Evolutionary conservation across 2,888 invertebrate species (phyloP), one percentile per base, ranked within the genome.

Genomic region (Phaonia tiefii): DNA sequence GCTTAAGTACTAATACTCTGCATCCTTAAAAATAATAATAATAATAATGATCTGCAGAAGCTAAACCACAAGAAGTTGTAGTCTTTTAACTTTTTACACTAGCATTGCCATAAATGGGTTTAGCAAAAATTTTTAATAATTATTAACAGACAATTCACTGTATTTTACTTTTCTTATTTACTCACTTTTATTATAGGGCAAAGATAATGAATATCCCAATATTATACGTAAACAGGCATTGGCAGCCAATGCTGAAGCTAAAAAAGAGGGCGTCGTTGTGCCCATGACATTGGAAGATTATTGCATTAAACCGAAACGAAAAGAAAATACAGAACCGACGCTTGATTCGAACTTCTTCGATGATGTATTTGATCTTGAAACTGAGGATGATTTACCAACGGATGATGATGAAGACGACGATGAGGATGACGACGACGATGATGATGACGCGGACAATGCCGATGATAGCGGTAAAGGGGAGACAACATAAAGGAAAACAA

Each of bases 161-260:
- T 31, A 10, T 58, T 63, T 2, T 69, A 49, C 4, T 31, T 31
- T 46, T 66, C 11, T 25, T 46, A 3, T 31, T 31, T 8, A 31
- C 31, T 5, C 31, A 37, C n/a, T 17, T 20, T n/a, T 13, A 22
- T 60, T 65, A 15, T 20, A 89, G 93, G 98, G 98, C 84, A 96
- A 96, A 92, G 98, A 99, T 92, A 98, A 98, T 92, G 99, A 99
- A 92, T 99, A 99, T 92, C 99, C 98, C 92, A 98, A 98, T 92
- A 99, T 99, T 87, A 99, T 83, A 90, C 99, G 99, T 89, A 99
- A 98, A 92, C 99, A 99, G 93, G 99, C 99, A 15, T 95, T 96
- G 89, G 96, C 96, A 22, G 98, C 99, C 39, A 95, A 98, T 88
- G 94, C 95, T 67, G 99, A 99, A 84, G 99, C 99, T 0, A 98